Conservation (phyloP, 2,797 vertebrate species). For the Pipistrellus nathusii region DNA sequence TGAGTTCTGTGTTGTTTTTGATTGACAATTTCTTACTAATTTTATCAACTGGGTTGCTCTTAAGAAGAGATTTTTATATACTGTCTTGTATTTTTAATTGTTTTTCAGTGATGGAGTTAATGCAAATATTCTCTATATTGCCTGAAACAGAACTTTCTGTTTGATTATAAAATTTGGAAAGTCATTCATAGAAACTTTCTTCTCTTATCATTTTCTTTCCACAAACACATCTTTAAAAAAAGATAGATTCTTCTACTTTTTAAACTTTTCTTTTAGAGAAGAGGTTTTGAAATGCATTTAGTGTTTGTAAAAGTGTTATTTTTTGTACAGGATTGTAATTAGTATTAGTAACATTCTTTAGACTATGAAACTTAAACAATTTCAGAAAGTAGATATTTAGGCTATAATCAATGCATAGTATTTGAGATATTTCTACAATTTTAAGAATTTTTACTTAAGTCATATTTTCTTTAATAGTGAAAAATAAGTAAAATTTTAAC, state of each 20-base stretch:
- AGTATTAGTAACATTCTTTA: constrained; percentile 67
- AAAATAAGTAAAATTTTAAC: constrained; percentile 30
- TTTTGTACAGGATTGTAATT: constrained; percentile 76
- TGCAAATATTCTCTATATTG: background rate
- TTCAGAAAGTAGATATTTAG: constrained; percentile 58
- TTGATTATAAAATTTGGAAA: constrained; percentile 47
- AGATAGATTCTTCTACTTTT: constrained; percentile 36
- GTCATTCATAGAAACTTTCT: background rate
- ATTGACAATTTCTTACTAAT: constrained; percentile 25
- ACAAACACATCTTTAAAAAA: constrained; percentile 42
- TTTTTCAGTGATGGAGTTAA: background rate
- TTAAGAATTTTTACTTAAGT: constrained; percentile 68
- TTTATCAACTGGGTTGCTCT: constrained; percentile 7
- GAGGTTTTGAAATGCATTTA: constrained; percentile 61
- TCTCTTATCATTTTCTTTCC: background rate
- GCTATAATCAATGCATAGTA: constrained; percentile 48
- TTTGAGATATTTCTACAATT: constrained; percentile 60
- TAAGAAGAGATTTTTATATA: constrained; percentile 22
- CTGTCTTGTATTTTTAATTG: constrained; percentile 24
- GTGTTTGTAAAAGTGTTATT: constrained; percentile 47
- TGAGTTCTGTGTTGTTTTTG: background rate
- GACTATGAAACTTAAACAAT: constrained; percentile 66
- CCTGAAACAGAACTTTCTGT: constrained; percentile 44
- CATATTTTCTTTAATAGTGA: constrained; percentile 36
- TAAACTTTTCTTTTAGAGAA: constrained; percentile 28